These are phyloP conservation scores for Calosoma granatense DNA, from an alignment of 1,140 invertebrate genomes.

Conservation along the genomic window DNA sequence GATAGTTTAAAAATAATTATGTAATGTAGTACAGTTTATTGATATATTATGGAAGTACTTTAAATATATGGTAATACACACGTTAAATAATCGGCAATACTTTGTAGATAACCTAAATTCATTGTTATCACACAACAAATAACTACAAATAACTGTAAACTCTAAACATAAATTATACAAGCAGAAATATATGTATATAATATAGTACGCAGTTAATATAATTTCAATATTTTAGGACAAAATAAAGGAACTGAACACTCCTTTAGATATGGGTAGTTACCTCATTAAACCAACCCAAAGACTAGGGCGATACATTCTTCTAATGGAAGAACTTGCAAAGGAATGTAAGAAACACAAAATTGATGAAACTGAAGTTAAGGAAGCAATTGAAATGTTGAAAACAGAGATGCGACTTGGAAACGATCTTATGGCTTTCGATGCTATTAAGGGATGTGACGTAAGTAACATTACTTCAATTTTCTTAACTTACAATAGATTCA, in stretches of 20 bases:
- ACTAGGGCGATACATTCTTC: background rate
- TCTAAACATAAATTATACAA: background rate
- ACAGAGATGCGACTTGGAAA: background rate
- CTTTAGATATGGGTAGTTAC: background rate
- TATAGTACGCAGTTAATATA: too few species aligned
- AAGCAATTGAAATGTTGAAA: background rate
- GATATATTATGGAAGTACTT: too few species aligned
- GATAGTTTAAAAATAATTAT: background rate
- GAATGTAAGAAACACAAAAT: background rate
- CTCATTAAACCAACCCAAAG: constrained; percentile 2
- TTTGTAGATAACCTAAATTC: too few species aligned
- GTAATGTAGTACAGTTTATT: too few species aligned
- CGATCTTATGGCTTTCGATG: background rate
- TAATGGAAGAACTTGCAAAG: background rate
- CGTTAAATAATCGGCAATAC: too few species aligned
- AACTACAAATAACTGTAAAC: background rate
- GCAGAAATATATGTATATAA: background rate
- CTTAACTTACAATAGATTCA: background rate
- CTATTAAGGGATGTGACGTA: background rate
- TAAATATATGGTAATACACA: too few species aligned
- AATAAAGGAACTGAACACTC: background rate
- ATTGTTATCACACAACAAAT: background rate
- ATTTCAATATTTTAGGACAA: background rate
- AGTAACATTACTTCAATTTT: background rate
- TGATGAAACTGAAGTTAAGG: background rate